Evolutionary conservation across 2,888 invertebrate species (phyloP).

Genomic region (Halictus ligatus): DNA sequence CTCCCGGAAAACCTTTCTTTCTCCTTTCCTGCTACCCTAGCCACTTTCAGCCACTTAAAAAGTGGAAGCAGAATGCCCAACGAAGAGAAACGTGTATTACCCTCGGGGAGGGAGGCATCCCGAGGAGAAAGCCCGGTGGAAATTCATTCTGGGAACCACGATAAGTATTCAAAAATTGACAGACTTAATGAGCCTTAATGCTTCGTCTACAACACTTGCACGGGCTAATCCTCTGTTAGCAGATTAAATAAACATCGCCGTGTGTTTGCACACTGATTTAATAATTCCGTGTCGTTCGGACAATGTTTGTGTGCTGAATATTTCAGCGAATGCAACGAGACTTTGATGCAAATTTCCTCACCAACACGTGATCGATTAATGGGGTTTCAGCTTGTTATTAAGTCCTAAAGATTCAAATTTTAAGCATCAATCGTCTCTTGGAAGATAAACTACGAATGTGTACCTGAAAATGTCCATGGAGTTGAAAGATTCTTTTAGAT

Average conservation of each 20-base stretch:
- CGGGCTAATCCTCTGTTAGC: not conserved
- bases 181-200: constrained; percentile 33
- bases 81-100: constrained; percentile 43
- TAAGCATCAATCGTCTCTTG: too few relatives aligned
- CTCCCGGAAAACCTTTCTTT: constrained; percentile 28
- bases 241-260: not conserved
- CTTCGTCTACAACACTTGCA: not conserved
- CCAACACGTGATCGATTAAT: not conserved
- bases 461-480: not conserved
- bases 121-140: not conserved
- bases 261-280: not conserved
- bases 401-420: not conserved
- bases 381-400: not conserved
- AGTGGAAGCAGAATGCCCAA: constrained; percentile 9
- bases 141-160: constrained; percentile 45
- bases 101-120: constrained; percentile 8
- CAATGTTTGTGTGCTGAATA: not conserved
- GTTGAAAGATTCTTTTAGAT: too few relatives aligned
- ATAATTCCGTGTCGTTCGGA: not conserved
- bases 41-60: constrained; percentile 19
- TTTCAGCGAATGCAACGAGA: not conserved
- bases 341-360: not conserved
- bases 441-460: not conserved
- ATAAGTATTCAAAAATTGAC: constrained; percentile 49
- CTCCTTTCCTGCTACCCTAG: constrained; percentile 13